A percentile compares a stretch with the other conserved stretches of the same genome.
Evolutionary conservation across 2,113 vertebrate genomes (phyloP).

Genomic region (Todiramphus saurophagus): DNA sequence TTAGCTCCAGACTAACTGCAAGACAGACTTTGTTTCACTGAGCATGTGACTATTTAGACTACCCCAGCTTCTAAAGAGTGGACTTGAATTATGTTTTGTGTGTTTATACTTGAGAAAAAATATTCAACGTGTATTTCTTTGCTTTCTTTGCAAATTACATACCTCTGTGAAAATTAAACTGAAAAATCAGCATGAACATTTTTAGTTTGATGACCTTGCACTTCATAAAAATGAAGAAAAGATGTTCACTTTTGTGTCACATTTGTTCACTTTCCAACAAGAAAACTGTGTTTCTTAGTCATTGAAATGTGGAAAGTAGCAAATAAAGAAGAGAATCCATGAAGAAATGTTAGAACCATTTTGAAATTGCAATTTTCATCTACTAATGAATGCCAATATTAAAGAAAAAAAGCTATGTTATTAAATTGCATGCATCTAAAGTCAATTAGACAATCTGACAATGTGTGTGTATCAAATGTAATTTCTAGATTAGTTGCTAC

Average conservation of each 20-base stretch:
- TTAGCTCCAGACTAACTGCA: neutral
- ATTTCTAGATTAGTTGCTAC: neutral
- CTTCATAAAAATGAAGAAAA: neutral
- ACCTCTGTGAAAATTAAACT: neutral
- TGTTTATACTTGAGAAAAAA: neutral
- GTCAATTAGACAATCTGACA: neutral
- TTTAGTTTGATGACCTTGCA: neutral
- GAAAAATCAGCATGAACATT: neutral
- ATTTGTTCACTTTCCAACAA: neutral
- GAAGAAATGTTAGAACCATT: neutral
- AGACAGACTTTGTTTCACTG: neutral
- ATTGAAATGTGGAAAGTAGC: neutral
- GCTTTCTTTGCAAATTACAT: neutral
- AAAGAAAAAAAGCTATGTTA: neutral
- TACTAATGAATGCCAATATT: neutral
- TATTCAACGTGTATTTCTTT: neutral
- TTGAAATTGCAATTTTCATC: neutral
- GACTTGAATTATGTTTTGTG: neutral
- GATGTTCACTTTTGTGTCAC: rapidly evolving
- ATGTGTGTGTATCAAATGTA: neutral
- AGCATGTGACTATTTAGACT: neutral
- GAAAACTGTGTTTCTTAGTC: neutral
- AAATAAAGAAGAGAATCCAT: neutral
- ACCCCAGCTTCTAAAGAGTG: neutral
- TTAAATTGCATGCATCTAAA: neutral